Percentiles rank a stretch among this genome's conserved stretches.
Conservation (phyloP, 2,888 invertebrate species). For the Melikaiella ostensackeni region DNA sequence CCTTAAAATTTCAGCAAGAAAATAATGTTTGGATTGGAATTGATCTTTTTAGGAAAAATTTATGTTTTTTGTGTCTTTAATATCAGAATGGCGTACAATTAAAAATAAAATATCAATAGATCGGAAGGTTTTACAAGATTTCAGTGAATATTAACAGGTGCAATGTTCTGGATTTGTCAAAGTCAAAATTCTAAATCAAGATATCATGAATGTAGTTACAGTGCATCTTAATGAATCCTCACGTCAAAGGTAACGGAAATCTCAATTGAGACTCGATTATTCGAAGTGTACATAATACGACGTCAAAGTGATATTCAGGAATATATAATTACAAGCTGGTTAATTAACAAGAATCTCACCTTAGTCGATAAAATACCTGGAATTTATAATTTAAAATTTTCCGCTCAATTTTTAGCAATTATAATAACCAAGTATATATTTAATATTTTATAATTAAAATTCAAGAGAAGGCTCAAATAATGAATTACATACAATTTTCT, state of each 20-base stretch:
- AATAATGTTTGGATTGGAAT: background rate
- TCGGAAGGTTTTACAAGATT: background rate
- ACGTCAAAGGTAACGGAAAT: constrained; percentile 35
- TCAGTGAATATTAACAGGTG: constrained; percentile 19
- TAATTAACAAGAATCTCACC: constrained; percentile 27
- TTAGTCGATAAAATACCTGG: background rate
- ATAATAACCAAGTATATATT: background rate
- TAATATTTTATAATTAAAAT: background rate
- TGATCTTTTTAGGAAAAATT: no score
- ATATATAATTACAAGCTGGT: constrained; percentile 19
- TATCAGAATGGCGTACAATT: background rate
- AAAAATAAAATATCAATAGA: background rate
- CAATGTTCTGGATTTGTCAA: background rate
- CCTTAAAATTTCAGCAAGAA: background rate
- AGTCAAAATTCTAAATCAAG: constrained; percentile 13
- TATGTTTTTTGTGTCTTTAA: no score
- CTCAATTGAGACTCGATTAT: constrained; percentile 15
- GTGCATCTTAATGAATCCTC: constrained; percentile 13
- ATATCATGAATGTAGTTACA: constrained; percentile 4
- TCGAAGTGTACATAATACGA: constrained; percentile 27
- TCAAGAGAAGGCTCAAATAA: background rate
- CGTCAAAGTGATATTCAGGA: constrained; percentile 22
- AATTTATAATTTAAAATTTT: background rate
- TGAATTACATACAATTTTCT: background rate
- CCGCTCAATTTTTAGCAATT: background rate